Base-by-base conservation (phyloP, 1,140 invertebrate genomes). In the Tetramorium simillimum region DNA sequence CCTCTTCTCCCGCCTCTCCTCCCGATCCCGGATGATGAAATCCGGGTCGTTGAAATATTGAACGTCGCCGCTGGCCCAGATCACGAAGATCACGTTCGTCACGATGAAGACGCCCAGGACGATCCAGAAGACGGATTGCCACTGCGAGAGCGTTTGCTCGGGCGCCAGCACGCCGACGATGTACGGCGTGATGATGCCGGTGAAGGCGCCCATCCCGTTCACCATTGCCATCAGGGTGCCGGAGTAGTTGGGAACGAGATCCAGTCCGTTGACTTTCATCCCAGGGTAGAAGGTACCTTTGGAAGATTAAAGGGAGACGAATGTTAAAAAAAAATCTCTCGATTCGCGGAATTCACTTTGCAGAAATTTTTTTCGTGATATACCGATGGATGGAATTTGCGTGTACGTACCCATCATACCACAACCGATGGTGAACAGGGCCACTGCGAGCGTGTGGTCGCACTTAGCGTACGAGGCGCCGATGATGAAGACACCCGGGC, bases 101-200 rank as follows among this genome's bases (percentile, higher is more conserved):
- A 97, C 91, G 4, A 97, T 93, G 86, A 98, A 98, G 1, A 98
- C 96, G 0, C 92, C 97, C 58, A 98, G 96, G 0, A 97, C 96
- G 85, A 98, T 97, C 97, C 97, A 98, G 92, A 98, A 98, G 3
- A 98, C 97, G 2, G 96, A 92, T 85, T 97, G 96, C 98, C 98
- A 99, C 94, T 98, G 96, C 9, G 95, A 94, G n/a, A 97, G 91
- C 2, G 96, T 96, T 91, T 97, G 96, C 12, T 92, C 33, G 0
- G 77, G 88, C 5, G 96, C 96, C 40, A 97, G 90, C 21, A 89
- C 90, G 12, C 96, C 96, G 33, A 96, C 96, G 62, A 96, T 91
- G 28, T 92, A 92, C 7, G 96, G 96, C 53, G 96, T 97, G 28
- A 97, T 94, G 88, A 97, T 97, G 60, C 97, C 97, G 21, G 97